Conservation (phyloP, 2,113 vertebrate genomes). For the Pristiophorus japonicus region DNA sequence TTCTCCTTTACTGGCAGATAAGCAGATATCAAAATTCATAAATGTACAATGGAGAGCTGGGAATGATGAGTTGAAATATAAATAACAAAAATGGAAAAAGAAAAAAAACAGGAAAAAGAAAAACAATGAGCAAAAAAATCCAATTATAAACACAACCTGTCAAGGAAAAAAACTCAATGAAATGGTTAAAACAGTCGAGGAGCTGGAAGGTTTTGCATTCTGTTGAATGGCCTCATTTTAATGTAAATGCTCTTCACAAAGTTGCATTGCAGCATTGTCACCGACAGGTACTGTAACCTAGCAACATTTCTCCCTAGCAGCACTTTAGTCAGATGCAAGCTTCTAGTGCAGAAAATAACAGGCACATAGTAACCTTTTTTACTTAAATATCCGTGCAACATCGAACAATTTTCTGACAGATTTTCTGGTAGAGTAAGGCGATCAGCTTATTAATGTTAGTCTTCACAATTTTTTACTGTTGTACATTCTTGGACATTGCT, state of each 20-base stretch:
- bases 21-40: background rate
- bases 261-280: conserved; percentile 5
- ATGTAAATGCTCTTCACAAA: background rate
- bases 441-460: background rate
- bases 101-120: background rate
- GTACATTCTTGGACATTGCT: background rate
- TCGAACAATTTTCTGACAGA: background rate
- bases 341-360: background rate
- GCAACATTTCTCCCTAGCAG: background rate
- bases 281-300: conserved; percentile 14
- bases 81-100: conserved; percentile 34
- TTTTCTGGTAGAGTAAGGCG: background rate
- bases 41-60: background rate
- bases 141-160: background rate
- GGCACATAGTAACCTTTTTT: background rate
- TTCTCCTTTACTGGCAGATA: background rate
- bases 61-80: background rate
- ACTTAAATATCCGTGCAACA: background rate
- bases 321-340: background rate
- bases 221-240: background rate
- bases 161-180: background rate
- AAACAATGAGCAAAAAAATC: background rate
- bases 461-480: background rate
- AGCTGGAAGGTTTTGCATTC: no score
- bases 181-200: background rate